Evolutionary conservation across 2,113 vertebrate species (phyloP).

Genomic region (Apistogramma diplotaenia): DNA sequence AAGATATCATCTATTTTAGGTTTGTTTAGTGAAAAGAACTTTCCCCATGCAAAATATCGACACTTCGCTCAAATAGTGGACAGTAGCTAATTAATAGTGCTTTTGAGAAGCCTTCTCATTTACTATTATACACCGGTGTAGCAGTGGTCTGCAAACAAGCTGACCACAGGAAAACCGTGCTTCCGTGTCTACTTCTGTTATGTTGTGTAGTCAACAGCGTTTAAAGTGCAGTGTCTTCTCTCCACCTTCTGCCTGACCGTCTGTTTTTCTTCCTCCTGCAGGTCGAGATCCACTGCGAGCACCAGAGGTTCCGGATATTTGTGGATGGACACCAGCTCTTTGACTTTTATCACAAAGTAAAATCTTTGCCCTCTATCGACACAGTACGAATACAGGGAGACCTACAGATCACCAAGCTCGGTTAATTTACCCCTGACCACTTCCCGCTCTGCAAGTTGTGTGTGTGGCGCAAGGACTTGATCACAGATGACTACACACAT

Average conservation of each 20-base stretch:
- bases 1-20: no score
- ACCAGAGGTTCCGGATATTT: constrained; percentile 97
- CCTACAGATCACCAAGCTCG: constrained; percentile 97
- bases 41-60: no score
- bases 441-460: background rate
- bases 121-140: no score
- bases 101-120: no score
- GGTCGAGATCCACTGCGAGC: constrained; percentile 98
- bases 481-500: constrained; percentile 37
- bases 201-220: background rate
- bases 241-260: rapidly evolving
- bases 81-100: no score
- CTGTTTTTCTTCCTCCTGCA: constrained; percentile 47
- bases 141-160: background rate
- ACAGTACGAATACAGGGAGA: constrained; percentile 95
- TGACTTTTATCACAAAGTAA: constrained; percentile 99
- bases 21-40: no score
- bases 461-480: constrained; percentile 48
- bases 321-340: constrained; percentile 98
- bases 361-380: constrained; percentile 90
- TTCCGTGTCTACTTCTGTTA: background rate
- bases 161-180: no score
- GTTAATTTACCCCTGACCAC: constrained; percentile 70
- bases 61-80: no score
- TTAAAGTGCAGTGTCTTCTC: rapidly evolving